phyloP scores from a whole-genome alignment of 1,140 invertebrate species.

The Holotrichia oblita region DNA sequence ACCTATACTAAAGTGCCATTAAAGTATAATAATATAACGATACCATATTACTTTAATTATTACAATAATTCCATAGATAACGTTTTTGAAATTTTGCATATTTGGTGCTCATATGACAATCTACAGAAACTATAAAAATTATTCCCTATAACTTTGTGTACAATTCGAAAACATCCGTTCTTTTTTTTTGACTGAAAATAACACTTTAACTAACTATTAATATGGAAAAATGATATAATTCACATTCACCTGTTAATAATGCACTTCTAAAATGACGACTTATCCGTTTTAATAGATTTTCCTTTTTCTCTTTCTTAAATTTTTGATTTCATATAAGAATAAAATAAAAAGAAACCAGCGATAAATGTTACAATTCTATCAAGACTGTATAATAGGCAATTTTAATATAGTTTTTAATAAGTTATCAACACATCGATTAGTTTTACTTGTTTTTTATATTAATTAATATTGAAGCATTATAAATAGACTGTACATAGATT shows the following conservation, averaged over 20 bases:
- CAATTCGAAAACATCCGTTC: neutral
- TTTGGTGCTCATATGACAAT: slow-evolving; percentile 7
- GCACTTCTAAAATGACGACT: neutral
- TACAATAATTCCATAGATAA: neutral
- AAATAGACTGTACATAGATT: slow-evolving; percentile 3
- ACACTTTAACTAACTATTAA: neutral
- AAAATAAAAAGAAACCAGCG: neutral
- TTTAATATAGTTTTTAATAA: neutral
- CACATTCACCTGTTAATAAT: slow-evolving; percentile 2
- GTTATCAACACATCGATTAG: neutral
- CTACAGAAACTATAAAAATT: neutral
- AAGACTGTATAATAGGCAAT: slow-evolving; percentile 2
- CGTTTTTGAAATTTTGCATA: neutral
- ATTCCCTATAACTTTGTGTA: neutral
- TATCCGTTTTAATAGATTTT: too few relatives aligned
- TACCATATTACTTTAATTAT: neutral
- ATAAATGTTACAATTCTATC: neutral
- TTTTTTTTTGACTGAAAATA: neutral
- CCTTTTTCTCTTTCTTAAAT: neutral
- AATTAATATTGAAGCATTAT: neutral
- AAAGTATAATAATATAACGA: slow-evolving; percentile 4
- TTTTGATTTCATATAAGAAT: slow-evolving; percentile 34
- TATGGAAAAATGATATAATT: neutral
- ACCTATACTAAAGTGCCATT: neutral
- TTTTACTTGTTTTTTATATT: neutral